Conservation (phyloP, 2,797 vertebrate species). For the Caiman crocodilus region DNA sequence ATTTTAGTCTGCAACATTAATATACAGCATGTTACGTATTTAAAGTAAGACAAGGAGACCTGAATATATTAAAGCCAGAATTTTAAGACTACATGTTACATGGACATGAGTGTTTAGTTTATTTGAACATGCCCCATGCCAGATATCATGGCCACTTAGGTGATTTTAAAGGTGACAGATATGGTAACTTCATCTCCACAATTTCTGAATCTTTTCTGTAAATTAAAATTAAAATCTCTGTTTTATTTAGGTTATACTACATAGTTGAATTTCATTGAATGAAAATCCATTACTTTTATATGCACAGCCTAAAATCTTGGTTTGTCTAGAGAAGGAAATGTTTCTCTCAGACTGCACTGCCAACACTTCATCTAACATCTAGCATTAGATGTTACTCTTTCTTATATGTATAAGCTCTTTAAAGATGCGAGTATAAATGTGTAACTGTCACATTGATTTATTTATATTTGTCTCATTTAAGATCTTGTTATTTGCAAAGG, state of each 20-base stretch:
- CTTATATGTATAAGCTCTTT: background rate
- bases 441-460: background rate
- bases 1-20: slow-evolving; percentile 50
- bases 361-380: background rate
- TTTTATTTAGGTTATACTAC: slow-evolving; percentile 31
- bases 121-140: slow-evolving; percentile 23
- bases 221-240: slow-evolving; percentile 2
- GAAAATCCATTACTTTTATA: background rate
- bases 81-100: slow-evolving; percentile 27
- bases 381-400: slow-evolving; percentile 31
- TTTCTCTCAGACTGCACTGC: slow-evolving; percentile 20
- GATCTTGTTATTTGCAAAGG: background rate
- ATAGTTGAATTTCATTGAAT: slow-evolving; percentile 36
- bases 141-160: background rate
- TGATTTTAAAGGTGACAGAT: background rate
- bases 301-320: slow-evolving; percentile 31
- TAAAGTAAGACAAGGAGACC: slow-evolving; percentile 44
- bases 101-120: background rate
- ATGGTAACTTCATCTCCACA: background rate
- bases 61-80: slow-evolving; percentile 58
- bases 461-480: no score
- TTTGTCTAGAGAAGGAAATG: background rate
- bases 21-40: slow-evolving; percentile 40
- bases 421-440: background rate
- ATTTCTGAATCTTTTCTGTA: background rate